These are phyloP conservation scores for Cerceris rybyensis DNA, from an alignment of 2,888 invertebrate genomes.

Conservation along the genomic window DNA sequence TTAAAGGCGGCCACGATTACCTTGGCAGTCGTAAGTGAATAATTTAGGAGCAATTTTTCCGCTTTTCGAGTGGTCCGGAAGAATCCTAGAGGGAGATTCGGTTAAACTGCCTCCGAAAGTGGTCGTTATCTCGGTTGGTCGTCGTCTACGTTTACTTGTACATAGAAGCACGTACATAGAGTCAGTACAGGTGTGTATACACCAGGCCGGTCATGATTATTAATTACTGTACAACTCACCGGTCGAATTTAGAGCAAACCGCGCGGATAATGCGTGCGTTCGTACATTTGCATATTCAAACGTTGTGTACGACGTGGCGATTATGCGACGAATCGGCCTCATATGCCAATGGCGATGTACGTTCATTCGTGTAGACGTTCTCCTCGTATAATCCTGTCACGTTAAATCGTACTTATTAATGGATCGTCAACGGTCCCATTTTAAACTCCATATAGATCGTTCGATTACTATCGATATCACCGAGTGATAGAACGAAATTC, in stretches of 20 bases:
- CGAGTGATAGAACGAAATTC: too few relatives aligned
- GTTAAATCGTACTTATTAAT: constrained; percentile 46
- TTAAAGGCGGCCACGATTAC: constrained; percentile 53
- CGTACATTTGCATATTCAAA: constrained; percentile 67
- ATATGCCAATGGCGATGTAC: constrained; percentile 51
- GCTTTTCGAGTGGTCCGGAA: constrained; percentile 22
- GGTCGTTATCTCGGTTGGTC: constrained; percentile 42
- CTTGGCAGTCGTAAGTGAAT: constrained; percentile 56
- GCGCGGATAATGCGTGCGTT: constrained; percentile 62
- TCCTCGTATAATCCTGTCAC: constrained; percentile 35
- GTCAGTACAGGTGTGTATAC: not conserved
- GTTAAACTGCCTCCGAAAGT: constrained; percentile 30
- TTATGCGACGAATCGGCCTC: constrained; percentile 61
- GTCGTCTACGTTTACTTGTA: constrained; percentile 5
- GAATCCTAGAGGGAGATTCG: constrained; percentile 16
- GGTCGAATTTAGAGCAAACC: constrained; percentile 62
- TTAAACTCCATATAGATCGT: too few relatives aligned
- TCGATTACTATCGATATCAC: too few relatives aligned
- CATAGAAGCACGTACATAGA: not conserved
- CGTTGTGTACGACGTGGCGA: constrained; percentile 60
- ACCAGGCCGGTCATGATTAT: constrained; percentile 57
- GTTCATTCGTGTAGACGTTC: constrained; percentile 42
- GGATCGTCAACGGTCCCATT: constrained; percentile 1
- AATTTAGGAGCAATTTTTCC: constrained; percentile 62
- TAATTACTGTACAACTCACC: constrained; percentile 62